A percentile compares a stretch with the other conserved stretches of the same genome.
Evolutionary conservation across 2,797 vertebrate genomes (phyloP).

Genomic region (Bovichtus diacanthus): DNA sequence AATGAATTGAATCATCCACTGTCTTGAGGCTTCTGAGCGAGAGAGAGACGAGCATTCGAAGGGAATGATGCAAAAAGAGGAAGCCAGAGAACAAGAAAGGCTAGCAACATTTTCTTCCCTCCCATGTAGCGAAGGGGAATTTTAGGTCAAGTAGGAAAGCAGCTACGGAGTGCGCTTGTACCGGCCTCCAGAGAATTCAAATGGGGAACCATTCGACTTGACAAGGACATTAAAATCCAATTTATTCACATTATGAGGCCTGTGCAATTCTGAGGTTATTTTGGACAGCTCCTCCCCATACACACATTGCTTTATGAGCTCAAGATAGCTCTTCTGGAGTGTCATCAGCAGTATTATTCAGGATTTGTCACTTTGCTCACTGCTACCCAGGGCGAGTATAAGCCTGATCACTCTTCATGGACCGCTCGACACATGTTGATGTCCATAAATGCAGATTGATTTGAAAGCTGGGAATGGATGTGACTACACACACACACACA

Average conservation of each 20-base stretch:
- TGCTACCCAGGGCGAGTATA: slow-evolving; percentile 41
- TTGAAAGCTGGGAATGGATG: slow-evolving; percentile 36
- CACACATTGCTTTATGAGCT: slow-evolving; percentile 22
- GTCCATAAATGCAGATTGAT: slow-evolving; percentile 59
- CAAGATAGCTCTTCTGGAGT: slow-evolving; percentile 36
- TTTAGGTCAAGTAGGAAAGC: slow-evolving; percentile 62
- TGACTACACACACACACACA: background rate
- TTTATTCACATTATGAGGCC: slow-evolving; percentile 73
- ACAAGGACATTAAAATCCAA: slow-evolving; percentile 80
- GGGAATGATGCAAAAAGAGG: slow-evolving; percentile 50
- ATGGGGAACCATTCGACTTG: slow-evolving; percentile 73
- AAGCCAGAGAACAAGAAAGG: slow-evolving; percentile 37
- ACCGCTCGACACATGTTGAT: slow-evolving; percentile 46
- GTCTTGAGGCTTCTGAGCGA: slow-evolving; percentile 12
- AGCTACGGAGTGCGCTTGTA: slow-evolving; percentile 37
- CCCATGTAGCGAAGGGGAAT: slow-evolving; percentile 40
- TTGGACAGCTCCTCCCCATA: slow-evolving; percentile 40
- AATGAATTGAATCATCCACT: slow-evolving; percentile 27
- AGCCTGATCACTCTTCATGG: slow-evolving; percentile 59
- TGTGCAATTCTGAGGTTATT: slow-evolving; percentile 52
- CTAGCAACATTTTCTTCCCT: background rate
- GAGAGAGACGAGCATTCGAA: slow-evolving; percentile 21
- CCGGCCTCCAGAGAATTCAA: slow-evolving; percentile 57
- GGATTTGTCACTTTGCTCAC: slow-evolving; percentile 60
- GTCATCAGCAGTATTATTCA: slow-evolving; percentile 64